Conservation (phyloP, 2,113 vertebrate genomes). For the Tetraodon nigroviridis region DNA sequence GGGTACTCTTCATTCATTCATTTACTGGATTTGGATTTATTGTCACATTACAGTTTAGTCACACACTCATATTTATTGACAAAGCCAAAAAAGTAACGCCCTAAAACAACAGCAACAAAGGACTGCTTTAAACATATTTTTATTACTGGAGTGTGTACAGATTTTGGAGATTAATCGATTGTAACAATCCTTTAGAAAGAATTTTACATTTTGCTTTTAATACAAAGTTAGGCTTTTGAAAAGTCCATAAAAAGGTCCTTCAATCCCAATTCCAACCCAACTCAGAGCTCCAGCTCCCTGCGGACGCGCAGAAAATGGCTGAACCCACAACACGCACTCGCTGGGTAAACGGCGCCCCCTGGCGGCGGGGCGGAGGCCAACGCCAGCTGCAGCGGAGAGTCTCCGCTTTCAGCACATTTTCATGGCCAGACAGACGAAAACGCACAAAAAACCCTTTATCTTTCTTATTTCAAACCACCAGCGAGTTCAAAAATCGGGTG, state of each 20-base stretch:
- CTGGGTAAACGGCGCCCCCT: conserved; percentile 54
- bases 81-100: neutral
- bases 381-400: conserved; percentile 24
- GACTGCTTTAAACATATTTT: conserved; percentile 35
- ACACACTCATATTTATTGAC: neutral
- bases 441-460: conserved; percentile 22
- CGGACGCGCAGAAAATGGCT: conserved; percentile 47
- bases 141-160: conserved; percentile 69
- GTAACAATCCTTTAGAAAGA: conserved; percentile 66
- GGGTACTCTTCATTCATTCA: conserved; percentile 3
- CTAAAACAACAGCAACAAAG: neutral
- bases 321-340: conserved; percentile 21
- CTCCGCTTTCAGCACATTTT: conserved; percentile 19
- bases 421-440: conserved; percentile 52
- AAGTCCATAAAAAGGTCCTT: conserved; percentile 45
- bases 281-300: conserved; percentile 41
- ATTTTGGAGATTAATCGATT: conserved; percentile 53
- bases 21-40: conserved; percentile 12
- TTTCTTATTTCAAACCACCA: conserved; percentile 25
- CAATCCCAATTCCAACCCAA: conserved; percentile 58
- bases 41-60: neutral
- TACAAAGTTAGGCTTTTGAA: conserved; percentile 65
- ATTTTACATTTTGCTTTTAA: conserved; percentile 44
- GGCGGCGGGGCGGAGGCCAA: conserved; percentile 39
- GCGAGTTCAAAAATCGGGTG: conserved; percentile 28